Evolutionary conservation across 2,797 vertebrate genomes (phyloP).

Genomic region (Podarcis lilfordi): DNA sequence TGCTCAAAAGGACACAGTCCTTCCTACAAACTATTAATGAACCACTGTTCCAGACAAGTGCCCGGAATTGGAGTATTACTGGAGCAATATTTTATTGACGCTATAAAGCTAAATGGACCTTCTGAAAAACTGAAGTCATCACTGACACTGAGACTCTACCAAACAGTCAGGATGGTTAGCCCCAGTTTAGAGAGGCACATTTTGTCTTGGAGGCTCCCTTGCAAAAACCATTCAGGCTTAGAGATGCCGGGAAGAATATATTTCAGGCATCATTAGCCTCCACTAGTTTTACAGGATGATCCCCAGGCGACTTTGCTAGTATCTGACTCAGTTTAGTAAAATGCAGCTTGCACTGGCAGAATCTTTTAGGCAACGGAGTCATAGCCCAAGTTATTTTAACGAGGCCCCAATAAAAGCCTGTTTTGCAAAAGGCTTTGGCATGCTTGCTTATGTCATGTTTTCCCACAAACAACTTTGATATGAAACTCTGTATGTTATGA

Average conservation of each 20-base stretch:
- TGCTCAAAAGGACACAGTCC: background rate
- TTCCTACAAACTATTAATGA: slow-evolving; percentile 16
- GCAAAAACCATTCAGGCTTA: background rate
- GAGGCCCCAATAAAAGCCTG: background rate
- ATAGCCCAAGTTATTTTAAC: background rate
- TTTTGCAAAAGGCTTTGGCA: background rate
- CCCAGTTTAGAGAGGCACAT: background rate
- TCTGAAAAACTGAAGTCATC: slow-evolving; percentile 10
- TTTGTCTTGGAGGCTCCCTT: background rate
- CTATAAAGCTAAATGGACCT: slow-evolving; percentile 7
- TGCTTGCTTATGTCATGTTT: background rate
- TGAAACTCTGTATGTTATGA: background rate
- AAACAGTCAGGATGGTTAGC: background rate
- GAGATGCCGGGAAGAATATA: background rate
- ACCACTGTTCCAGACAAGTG: background rate
- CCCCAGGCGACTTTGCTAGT: background rate
- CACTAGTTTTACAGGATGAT: background rate
- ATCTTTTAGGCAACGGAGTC: background rate
- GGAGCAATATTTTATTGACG: slow-evolving; percentile 14
- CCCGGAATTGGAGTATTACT: background rate
- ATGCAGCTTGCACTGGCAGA: background rate
- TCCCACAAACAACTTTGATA: background rate
- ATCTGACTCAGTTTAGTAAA: background rate
- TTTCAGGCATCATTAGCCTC: background rate
- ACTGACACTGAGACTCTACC: background rate